Evolutionary conservation across 30 jellyfish, hydroid and myxozoan genomes (phyloP).

Genomic region (Mastigias papua): DNA sequence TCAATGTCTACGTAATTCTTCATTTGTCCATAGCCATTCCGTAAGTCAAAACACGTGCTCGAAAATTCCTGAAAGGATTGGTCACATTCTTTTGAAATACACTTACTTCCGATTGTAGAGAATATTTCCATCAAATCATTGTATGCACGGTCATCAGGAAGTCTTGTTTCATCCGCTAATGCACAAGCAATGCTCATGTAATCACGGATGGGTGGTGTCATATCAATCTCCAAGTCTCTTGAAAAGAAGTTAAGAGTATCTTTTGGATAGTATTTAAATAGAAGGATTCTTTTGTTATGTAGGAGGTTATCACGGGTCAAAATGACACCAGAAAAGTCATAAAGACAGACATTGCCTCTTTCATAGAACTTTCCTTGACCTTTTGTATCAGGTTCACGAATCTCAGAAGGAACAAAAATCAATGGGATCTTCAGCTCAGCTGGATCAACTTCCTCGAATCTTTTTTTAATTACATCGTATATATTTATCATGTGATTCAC

Average conservation of each 20-base stretch:
- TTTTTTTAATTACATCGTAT: conserved; percentile 50
- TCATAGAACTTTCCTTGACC: conserved; percentile 65
- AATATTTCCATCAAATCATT: conserved; percentile 58
- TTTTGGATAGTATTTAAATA: conserved; percentile 62
- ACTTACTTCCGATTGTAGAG: conserved; percentile 63
- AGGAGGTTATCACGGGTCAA: conserved; percentile 2
- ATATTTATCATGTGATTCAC: conserved; percentile 66
- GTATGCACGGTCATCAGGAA: conserved; percentile 70
- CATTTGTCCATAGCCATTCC: not conserved
- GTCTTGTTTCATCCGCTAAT: conserved; percentile 66
- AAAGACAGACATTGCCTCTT: conserved; percentile 74
- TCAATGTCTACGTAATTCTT: not conserved
- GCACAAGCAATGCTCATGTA: conserved; percentile 68
- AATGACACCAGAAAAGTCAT: conserved; percentile 76
- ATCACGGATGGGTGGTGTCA: conserved; percentile 75
- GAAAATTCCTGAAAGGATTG: not conserved
- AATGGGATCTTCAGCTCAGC: conserved; percentile 62
- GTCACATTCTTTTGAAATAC: conserved; percentile 9
- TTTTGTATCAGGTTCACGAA: not conserved
- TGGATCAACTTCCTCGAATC: conserved; percentile 4
- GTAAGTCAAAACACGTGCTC: not conserved
- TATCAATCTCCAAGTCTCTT: conserved; percentile 42
- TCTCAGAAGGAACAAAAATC: conserved; percentile 41
- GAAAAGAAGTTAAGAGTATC: conserved; percentile 72
- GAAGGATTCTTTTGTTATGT: conserved; percentile 49